phyloP scores from a whole-genome alignment of 1,140 invertebrate species.

The Drosophila insularis region DNA sequence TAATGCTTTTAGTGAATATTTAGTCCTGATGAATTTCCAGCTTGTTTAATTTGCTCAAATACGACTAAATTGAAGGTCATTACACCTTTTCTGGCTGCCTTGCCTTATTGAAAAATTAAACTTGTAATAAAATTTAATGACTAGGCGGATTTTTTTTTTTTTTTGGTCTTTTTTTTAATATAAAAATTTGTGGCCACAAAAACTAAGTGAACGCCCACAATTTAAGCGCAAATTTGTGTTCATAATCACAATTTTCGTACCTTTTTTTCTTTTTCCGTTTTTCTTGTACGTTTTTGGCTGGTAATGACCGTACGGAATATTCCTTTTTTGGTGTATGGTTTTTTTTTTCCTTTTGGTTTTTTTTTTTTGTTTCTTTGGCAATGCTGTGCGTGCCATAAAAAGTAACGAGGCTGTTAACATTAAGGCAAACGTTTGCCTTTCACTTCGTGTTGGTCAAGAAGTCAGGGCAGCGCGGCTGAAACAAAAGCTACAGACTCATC shows the following conservation, averaged over 20 bases:
- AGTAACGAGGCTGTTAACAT: conserved; percentile 78
- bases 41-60: conserved; percentile 33
- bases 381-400: conserved; percentile 73
- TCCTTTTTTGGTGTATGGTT: conserved; percentile 3
- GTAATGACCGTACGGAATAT: conserved; percentile 72
- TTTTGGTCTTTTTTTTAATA: conserved; percentile 34
- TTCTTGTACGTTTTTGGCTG: conserved; percentile 18
- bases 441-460: conserved; percentile 61
- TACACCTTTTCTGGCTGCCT: conserved; percentile 22
- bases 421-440: conserved; percentile 70
- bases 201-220: conserved; percentile 50
- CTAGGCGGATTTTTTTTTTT: conserved; percentile 70
- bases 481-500: conserved; percentile 62
- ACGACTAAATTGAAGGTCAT: conserved; percentile 8
- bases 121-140: conserved; percentile 81
- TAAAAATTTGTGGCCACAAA: conserved; percentile 46
- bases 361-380: conserved; percentile 9
- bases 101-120: conserved; percentile 78
- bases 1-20: neutral
- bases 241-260: conserved; percentile 75
- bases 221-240: conserved; percentile 79
- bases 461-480: conserved; percentile 64
- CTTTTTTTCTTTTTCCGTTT: conserved; percentile 54
- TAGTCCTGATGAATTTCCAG: neutral
- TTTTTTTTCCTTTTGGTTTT: neutral